Percentiles rank a stretch among this genome's conserved stretches.
phyloP scores from a whole-genome alignment of 1,140 invertebrate species.

The Neelides sp. region DNA sequence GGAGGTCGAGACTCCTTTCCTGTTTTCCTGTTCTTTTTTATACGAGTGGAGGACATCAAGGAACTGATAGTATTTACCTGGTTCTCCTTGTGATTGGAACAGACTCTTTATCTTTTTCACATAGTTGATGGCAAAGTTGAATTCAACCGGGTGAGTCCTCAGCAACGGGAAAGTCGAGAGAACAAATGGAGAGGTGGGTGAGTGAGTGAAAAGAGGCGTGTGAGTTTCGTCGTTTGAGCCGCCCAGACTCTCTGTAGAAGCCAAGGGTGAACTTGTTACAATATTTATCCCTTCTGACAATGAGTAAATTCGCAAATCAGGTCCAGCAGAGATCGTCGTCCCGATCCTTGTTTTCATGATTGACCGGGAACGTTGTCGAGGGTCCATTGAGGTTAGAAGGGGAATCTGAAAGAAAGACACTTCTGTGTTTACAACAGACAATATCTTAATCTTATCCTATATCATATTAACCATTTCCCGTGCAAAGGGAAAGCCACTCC shows the following conservation, averaged over 20 bases:
- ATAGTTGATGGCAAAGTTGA: constrained; percentile 98
- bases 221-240: neutral
- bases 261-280: constrained; percentile 15
- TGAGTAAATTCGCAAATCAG: neutral
- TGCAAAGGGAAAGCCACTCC: no score
- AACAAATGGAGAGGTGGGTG: constrained; percentile 29
- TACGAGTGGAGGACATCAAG: constrained; percentile 95
- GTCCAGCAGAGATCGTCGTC: constrained; percentile 3
- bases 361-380: constrained; percentile 6
- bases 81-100: constrained; percentile 91
- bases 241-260: neutral
- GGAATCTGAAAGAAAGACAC: constrained; percentile 9
- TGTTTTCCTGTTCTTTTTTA: constrained; percentile 86
- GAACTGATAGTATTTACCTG: constrained; percentile 96
- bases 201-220: constrained; percentile 23
- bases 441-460: constrained; percentile 96
- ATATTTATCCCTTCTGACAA: constrained; percentile 10
- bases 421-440: constrained; percentile 23
- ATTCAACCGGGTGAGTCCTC: constrained; percentile 85
- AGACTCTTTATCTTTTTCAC: constrained; percentile 99
- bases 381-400: constrained; percentile 2
- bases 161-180: constrained; percentile 38
- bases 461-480: no score
- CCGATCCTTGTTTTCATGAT: constrained; percentile 12
- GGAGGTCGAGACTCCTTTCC: constrained; percentile 60